Evolutionary conservation across 2,797 vertebrate genomes (phyloP), one percentile per base, ranked within the genome.

Genomic region (Cynopterus sphinx): DNA sequence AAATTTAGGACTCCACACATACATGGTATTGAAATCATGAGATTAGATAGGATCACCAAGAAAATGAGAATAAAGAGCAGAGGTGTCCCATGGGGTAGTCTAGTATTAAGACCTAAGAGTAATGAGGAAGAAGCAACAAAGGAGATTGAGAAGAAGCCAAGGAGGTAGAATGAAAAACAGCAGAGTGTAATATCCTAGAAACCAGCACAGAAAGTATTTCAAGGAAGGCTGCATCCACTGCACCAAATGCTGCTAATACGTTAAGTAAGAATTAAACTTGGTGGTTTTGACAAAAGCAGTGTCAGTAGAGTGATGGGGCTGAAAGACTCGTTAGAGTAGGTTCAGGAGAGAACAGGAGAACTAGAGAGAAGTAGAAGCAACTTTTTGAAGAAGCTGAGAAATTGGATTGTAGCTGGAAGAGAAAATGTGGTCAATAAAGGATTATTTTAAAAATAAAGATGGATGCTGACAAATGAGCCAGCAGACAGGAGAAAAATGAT

Each of bases 231-330:
- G 41, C 16, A 74, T 51, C 68, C 53, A 83, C 61, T 93, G 46
- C 41, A 13, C 19, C 85, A 94, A 96, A 94, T 31, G 55, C 41
- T 90, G 61, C 78, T 87, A 88, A 39, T 16, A 55, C n/a, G 28
- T 84, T 57, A 86, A 83, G 28, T 65, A 95, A 85, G 43, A 95
- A 91, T 90, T 95, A 92, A 93, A 74, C 41, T 5, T 82, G 26
- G 16, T 78, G 24, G 65, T 87, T 81, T 24, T 53, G 15, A 91
- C 31, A 78, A 86, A 28, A 70, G 36, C 55, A 83, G 19, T 82
- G 86, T 86, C 68, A 92, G 55, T 39, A 82, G 26, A 87, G 55
- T 65, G 49, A 78, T 57, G 13, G 49, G 49, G 22, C 10, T 94
- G 4, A 67, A 91, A 87, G 36, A 77, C 31, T 92, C 46, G 88